Evolutionary conservation across 2,797 vertebrate species (phyloP).

Genomic region (Amphiprion clarkii): DNA sequence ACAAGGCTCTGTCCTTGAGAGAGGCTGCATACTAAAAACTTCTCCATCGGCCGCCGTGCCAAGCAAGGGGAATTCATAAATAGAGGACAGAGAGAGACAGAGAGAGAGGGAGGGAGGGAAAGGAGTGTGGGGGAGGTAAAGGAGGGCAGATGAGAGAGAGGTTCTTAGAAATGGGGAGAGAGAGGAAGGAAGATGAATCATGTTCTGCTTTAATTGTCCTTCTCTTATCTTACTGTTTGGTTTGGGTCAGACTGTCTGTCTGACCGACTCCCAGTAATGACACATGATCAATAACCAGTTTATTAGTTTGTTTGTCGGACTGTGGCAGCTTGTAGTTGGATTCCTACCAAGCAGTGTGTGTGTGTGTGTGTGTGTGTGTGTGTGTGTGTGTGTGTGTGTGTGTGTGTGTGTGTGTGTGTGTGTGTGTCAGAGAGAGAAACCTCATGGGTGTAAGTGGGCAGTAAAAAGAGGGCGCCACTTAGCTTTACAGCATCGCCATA

Average conservation of each 20-base stretch:
- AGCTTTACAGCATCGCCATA: slow-evolving; percentile 60
- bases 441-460: slow-evolving; percentile 26
- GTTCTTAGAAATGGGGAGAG: slow-evolving; percentile 57
- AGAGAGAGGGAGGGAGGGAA: slow-evolving; percentile 5
- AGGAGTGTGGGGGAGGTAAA: slow-evolving; percentile 48
- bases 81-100: slow-evolving; percentile 72
- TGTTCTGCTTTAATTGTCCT: slow-evolving; percentile 70
- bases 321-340: slow-evolving; percentile 30
- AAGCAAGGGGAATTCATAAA: slow-evolving; percentile 89
- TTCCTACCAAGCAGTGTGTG: background rate
- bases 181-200: slow-evolving; percentile 67
- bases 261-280: slow-evolving; percentile 63
- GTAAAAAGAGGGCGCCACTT: slow-evolving; percentile 48
- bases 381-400: too few relatives aligned
- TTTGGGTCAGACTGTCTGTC: slow-evolving; percentile 69
- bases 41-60: slow-evolving; percentile 76
- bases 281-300: slow-evolving; percentile 74
- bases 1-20: slow-evolving; percentile 88
- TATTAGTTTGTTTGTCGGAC: slow-evolving; percentile 69
- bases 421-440: slow-evolving; percentile 42
- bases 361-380: too few relatives aligned
- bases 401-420: background rate
- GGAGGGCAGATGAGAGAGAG: slow-evolving; percentile 65
- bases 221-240: slow-evolving; percentile 70
- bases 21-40: slow-evolving; percentile 89